Base-by-base conservation (phyloP, 1,140 invertebrate species). In the Drosophila grimshawi region DNA sequence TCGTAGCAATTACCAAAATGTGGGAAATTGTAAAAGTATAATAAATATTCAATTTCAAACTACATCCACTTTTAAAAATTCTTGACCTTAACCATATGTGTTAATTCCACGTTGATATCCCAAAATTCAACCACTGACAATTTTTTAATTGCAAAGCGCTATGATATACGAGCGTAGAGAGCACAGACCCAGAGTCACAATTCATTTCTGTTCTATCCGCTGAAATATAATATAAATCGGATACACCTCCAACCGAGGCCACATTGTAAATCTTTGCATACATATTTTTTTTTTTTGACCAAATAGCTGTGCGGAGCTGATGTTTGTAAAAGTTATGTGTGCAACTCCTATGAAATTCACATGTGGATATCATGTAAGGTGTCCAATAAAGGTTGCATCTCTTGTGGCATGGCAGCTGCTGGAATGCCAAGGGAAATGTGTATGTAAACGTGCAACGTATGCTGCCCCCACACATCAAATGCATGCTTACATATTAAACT, bases 141-240 rank as follows among this genome's bases (percentile, higher is more conserved):
- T 76, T 65, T 86, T 86, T 86, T 86, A 86, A 86, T 86, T 86
- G 82, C 75, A 72, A 61, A 55, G 59, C 64, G 56, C 41, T 45
- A 76, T 86, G 82, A 86, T 76, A 76, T 79, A 86, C 64, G 74
- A 46, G 59, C 11, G 61, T 8, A 11, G 2, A 45, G 33, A 8
- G 43, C 57, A 51, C 30, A 43, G 4, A 46, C 19, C 19, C 19
- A 19, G 19, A 11, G 27, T 4, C 48, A 52, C 39, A 35, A 43
- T 45, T 67, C 56, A 53, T 39, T 59, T 11, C 2, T 37, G 8
- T n/a, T 5, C 27, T 10, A 8, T 37, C 32, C 63, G 45, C 45
- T 33, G 45, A 32, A 33, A 59, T 30, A 11, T 30, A 19, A n/a
- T 35, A 10, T 43, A 59, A 41, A 56, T 56, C 6, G 52, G 7